Base-by-base conservation (phyloP, 2,797 vertebrate species). In the Echeneis naucrates region DNA sequence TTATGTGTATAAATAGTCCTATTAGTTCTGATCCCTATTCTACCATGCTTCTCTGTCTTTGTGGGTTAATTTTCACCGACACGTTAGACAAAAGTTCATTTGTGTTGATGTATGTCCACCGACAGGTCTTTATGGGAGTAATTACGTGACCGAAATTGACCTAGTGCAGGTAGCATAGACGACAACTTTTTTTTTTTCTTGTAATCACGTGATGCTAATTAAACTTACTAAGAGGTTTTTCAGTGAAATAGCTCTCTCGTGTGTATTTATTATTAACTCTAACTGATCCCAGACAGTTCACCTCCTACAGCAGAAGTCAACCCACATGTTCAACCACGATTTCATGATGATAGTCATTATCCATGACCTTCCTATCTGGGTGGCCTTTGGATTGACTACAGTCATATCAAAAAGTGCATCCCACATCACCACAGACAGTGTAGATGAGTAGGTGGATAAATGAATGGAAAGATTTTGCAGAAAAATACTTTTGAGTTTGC, bases 281-380 rank as follows among this genome's bases (percentile, higher is more conserved):
- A 50, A 62, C 0, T 57, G 2, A 47, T 11, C 51, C n/a, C 16
- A 59, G 17, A 30, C 57, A 68, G 35, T 65, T n/a, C 24, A 59
- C 1, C 12, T 44, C n/a, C 6, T 16, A 14, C 5, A 59, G 27
- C n/a, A 23, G 32, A 37, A 52, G n/a, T 55, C 17, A 42, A 40
- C 45, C 55, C 64, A 73, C 62, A 72, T 66, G 33, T 73, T 37
- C 37, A 48, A 24, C 72, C 48, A 47, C 27, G 24, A 66, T 60
- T 68, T 27, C n/a, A 58, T 58, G 23, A 74, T 67, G 23, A 44
- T 3, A 44, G 47, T 42, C 53, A 72, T 83, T 67, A 62, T 59
- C 33, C 68, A 8, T 81, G 61, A 71, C 51, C 62, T 71, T 65
- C 40, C 2, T 14, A 53, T 53, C 32, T 55, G 32, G 38, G 33